phyloP scores from a whole-genome alignment of 2,113 vertebrate genomes.

The Mormoops blainvillei region DNA sequence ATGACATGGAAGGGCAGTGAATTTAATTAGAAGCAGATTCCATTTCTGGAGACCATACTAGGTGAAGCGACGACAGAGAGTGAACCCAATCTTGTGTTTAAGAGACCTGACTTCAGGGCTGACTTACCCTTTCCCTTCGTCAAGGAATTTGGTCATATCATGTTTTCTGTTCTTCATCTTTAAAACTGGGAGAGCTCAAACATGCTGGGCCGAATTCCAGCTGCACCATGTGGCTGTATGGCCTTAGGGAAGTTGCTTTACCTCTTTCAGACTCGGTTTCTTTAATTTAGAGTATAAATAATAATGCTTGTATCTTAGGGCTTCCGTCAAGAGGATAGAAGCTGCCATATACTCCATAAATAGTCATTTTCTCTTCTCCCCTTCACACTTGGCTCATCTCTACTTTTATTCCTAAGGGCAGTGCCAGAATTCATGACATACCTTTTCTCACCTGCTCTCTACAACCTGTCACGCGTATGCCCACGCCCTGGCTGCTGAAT shows the following conservation, averaged over 20 bases:
- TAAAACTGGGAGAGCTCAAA: background rate
- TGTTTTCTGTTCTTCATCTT: background rate
- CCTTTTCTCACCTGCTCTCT: background rate
- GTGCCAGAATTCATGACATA: background rate
- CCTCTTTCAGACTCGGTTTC: background rate
- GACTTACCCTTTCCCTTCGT: background rate
- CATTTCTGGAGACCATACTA: background rate
- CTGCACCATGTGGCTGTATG: background rate
- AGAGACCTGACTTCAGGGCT: background rate
- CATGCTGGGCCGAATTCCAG: background rate
- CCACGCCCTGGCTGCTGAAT: fast-evolving
- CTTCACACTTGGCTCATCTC: background rate
- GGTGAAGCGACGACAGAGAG: background rate
- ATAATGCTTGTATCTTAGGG: background rate
- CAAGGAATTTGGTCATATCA: background rate
- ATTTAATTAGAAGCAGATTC: background rate
- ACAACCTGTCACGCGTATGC: fast-evolving
- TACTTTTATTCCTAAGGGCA: background rate
- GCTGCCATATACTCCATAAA: background rate
- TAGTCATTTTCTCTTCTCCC: background rate
- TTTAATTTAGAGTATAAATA: background rate
- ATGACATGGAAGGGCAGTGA: background rate
- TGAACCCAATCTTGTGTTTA: background rate
- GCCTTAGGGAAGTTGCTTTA: background rate
- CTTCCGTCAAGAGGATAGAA: background rate